These are phyloP conservation scores for Accipiter virgatus DNA, from an alignment of 2,113 vertebrate genomes.

Conservation along the genomic window DNA sequence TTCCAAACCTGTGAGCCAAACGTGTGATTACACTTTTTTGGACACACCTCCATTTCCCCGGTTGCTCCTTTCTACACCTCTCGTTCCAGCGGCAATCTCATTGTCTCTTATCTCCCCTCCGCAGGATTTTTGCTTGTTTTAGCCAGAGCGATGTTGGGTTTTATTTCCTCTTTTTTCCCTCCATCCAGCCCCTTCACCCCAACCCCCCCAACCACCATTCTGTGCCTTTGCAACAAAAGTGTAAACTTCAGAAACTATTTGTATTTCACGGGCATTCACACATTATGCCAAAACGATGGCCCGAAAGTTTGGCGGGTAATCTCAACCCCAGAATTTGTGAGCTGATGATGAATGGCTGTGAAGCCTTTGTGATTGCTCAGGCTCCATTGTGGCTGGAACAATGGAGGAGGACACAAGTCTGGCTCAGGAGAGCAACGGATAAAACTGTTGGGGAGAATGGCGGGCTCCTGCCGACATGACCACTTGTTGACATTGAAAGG, in stretches of 20 bases:
- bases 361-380: constrained; percentile 98
- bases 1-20: constrained; percentile 33
- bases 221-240: constrained; percentile 8
- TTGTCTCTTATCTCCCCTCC: constrained; percentile 25
- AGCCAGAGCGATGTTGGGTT: neutral
- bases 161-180: constrained; percentile 5
- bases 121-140: constrained; percentile 1
- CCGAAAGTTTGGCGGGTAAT: constrained; percentile 74
- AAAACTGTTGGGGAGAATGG: constrained; percentile 85
- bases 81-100: neutral
- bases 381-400: constrained; percentile 86
- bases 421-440: constrained; percentile 93
- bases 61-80: neutral
- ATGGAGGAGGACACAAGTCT: constrained; percentile 87
- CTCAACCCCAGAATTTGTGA: constrained; percentile 69
- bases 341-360: constrained; percentile 97
- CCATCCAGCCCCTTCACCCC: neutral
- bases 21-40: neutral
- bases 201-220: neutral
- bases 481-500: constrained; percentile 83
- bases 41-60: neutral
- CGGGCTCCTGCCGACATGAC: constrained; percentile 82
- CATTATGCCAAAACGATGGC: constrained; percentile 45
- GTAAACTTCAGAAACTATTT: constrained; percentile 59
- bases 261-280: constrained; percentile 46